phyloP scores from a whole-genome alignment of 2,888 invertebrate species.

The Drosophila paranaensis region DNA sequence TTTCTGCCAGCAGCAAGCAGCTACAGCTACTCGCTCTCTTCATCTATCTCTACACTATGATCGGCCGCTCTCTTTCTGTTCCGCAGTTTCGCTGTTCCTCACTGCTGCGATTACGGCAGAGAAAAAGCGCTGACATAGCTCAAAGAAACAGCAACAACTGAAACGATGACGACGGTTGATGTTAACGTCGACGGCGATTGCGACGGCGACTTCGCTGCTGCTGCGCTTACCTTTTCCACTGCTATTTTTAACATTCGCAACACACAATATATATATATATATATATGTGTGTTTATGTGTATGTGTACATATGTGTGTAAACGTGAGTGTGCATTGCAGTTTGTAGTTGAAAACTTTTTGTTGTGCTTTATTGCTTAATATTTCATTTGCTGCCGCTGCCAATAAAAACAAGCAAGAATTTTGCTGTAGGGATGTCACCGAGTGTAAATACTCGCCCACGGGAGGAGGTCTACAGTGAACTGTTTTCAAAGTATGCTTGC shows the following conservation, averaged over 20 bases:
- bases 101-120: constrained; percentile 30
- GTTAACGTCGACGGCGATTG: constrained; percentile 2
- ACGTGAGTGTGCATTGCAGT: constrained; percentile 34
- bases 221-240: constrained; percentile 45
- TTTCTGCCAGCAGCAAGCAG: constrained; percentile 37
- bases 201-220: constrained; percentile 23
- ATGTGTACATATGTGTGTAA: background rate
- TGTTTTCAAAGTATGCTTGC: too few relatives aligned
- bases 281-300: background rate
- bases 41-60: constrained; percentile 7
- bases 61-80: constrained; percentile 4
- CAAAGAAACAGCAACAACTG: constrained; percentile 10
- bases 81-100: background rate
- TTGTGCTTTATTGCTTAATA: constrained; percentile 64
- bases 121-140: constrained; percentile 36
- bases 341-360: constrained; percentile 47
- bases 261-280: background rate
- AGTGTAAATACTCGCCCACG: background rate
- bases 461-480: too few relatives aligned
- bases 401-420: constrained; percentile 27
- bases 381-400: constrained; percentile 47
- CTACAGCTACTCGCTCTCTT: constrained; percentile 3
- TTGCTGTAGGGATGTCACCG: background rate
- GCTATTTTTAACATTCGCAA: constrained; percentile 42
- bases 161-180: constrained; percentile 32